Evolutionary conservation across 2,797 vertebrate genomes (phyloP).

Genomic region (Phaenicophaeus curvirostris): DNA sequence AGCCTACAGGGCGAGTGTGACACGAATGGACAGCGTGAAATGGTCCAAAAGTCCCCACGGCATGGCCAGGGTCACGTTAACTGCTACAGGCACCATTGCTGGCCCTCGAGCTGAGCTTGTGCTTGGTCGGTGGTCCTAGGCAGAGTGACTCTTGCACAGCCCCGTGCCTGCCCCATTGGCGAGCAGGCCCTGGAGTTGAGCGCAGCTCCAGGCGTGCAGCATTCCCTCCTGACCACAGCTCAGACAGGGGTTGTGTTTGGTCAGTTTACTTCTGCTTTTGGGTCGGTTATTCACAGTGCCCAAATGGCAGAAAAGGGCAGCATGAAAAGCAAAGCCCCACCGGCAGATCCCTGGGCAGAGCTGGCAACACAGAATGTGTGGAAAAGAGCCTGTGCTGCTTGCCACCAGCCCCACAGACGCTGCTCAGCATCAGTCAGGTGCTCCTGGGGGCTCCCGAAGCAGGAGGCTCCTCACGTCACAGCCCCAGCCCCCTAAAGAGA

Average conservation of each 20-base stretch:
- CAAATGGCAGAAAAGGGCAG: conserved; percentile 58
- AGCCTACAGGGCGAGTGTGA: not conserved
- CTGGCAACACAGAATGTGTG: fast-evolving
- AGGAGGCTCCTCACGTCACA: not conserved
- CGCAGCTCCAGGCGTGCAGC: too few species aligned
- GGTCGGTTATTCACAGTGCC: conserved; percentile 37
- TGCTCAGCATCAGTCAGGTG: not conserved
- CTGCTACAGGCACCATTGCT: conserved; percentile 64
- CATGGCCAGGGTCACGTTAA: not conserved
- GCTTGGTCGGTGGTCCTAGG: conserved; percentile 7
- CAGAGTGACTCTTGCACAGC: not conserved
- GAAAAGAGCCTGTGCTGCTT: not conserved
- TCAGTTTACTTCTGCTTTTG: conserved; percentile 44
- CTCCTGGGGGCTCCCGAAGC: not conserved
- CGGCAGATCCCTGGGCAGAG: not conserved
- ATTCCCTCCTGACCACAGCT: not conserved
- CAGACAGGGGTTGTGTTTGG: conserved; percentile 59
- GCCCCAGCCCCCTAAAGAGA: not conserved
- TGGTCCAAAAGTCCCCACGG: not conserved
- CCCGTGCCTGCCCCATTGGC: not conserved
- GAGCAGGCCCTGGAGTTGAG: not conserved
- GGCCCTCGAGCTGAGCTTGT: not conserved
- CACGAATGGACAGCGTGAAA: not conserved
- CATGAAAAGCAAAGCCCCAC: conserved; percentile 31
- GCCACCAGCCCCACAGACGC: not conserved